A percentile compares a stretch with the other conserved stretches of the same genome.
These are phyloP conservation scores for Grus americana DNA, from an alignment of 2,113 vertebrate species.

Conservation along the genomic window DNA sequence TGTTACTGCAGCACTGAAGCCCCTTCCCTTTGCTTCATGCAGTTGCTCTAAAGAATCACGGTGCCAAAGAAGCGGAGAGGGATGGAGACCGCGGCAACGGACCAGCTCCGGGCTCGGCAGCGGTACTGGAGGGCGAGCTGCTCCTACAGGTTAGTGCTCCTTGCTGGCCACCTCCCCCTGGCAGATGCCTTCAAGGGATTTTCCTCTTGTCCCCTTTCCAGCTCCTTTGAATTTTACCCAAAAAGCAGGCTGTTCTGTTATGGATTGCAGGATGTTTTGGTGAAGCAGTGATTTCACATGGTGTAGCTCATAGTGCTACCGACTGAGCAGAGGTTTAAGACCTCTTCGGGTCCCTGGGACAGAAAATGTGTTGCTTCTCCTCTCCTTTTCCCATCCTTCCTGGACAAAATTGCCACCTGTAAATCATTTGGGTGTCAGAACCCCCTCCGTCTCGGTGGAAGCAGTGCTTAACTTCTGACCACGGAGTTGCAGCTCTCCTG, in stretches of 20 bases:
- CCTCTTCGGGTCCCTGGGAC: background rate
- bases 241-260: background rate
- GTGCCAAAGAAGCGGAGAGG: background rate
- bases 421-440: background rate
- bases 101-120: background rate
- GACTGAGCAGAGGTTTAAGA: background rate
- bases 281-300: background rate
- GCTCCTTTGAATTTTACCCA: background rate
- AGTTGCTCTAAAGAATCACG: slow-evolving; percentile 72
- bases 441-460: background rate
- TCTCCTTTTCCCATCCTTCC: background rate
- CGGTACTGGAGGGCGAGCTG: slow-evolving; percentile 74
- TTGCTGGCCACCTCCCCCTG: background rate
- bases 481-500: background rate
- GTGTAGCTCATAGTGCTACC: background rate
- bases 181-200: background rate
- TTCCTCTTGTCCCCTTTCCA: background rate
- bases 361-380: background rate
- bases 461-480: background rate
- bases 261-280: background rate
- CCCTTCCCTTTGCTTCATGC: background rate
- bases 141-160: slow-evolving; percentile 76
- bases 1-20: slow-evolving; percentile 46
- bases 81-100: background rate
- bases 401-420: background rate